phyloP scores from a whole-genome alignment of 2,797 vertebrate genomes.

The Schizothorax lantsangensis region DNA sequence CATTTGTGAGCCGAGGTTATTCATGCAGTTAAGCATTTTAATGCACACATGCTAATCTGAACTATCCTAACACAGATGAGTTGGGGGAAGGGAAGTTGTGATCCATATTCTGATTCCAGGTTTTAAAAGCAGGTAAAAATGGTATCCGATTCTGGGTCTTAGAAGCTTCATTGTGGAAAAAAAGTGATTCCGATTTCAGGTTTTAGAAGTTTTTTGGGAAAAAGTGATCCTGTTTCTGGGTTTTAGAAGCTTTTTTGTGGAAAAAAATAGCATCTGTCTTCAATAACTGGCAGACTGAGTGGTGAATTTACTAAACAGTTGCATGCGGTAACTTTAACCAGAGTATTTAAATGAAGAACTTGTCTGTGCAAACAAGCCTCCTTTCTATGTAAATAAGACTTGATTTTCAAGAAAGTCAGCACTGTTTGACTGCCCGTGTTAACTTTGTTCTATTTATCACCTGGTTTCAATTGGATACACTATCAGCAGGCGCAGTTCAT shows the following conservation, averaged over 20 bases:
- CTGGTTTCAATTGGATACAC: neutral
- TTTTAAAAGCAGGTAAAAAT: neutral
- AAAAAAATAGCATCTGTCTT: neutral
- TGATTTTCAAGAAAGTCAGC: neutral
- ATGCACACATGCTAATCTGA: slow-evolving; percentile 15
- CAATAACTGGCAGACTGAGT: neutral
- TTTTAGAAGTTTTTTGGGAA: neutral
- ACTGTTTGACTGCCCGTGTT: neutral
- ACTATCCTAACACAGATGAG: neutral
- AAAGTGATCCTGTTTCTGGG: no score
- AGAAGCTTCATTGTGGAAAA: no score
- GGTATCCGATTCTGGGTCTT: no score
- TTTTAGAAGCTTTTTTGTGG: neutral
- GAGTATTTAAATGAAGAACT: neutral
- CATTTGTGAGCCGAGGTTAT: neutral
- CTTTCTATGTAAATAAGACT: neutral
- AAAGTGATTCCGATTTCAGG: no score
- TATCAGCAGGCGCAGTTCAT: neutral
- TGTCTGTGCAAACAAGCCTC: neutral
- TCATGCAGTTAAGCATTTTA: slow-evolving; percentile 1
- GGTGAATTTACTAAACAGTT: neutral
- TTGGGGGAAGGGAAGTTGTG: neutral
- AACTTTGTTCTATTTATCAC: neutral
- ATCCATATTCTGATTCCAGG: neutral
- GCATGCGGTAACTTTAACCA: neutral